Conservation (phyloP, 2,797 vertebrate genomes). For the Diplodus puntazzo region DNA sequence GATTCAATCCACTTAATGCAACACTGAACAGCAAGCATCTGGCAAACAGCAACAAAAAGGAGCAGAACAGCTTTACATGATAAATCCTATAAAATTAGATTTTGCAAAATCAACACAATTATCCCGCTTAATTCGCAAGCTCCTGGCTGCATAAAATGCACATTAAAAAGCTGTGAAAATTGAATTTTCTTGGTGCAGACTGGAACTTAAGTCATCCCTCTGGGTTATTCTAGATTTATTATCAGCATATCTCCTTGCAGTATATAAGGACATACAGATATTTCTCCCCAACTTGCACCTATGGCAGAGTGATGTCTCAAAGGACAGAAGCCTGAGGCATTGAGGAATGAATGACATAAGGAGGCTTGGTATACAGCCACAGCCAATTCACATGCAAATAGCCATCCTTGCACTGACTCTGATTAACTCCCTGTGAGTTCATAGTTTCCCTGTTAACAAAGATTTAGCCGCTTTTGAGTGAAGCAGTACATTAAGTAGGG, state of each 20-base stretch:
- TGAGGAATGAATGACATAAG: slow-evolving; percentile 92
- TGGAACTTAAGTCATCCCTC: not conserved
- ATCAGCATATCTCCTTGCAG: slow-evolving; percentile 1
- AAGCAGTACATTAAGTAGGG: slow-evolving; percentile 79
- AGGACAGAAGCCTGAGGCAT: slow-evolving; percentile 87
- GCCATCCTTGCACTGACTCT: slow-evolving; percentile 92
- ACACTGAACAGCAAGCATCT: not conserved
- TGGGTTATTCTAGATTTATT: not conserved
- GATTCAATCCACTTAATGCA: not conserved
- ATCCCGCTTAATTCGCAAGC: not conserved
- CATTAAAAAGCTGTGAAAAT: not conserved
- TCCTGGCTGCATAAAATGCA: not conserved
- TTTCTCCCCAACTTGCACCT: slow-evolving; percentile 47
- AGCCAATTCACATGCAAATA: slow-evolving; percentile 98
- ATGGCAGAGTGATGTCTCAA: slow-evolving; percentile 90
- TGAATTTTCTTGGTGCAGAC: not conserved
- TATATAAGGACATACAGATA: slow-evolving; percentile 19
- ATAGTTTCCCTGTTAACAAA: slow-evolving; percentile 95
- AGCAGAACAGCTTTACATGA: not conserved
- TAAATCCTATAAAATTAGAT: not conserved
- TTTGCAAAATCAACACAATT: not conserved
- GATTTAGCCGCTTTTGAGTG: slow-evolving; percentile 91
- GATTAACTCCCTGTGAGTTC: slow-evolving; percentile 99
- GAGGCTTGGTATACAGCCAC: slow-evolving; percentile 85
- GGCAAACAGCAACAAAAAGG: not conserved